These are phyloP conservation scores for Dolomedes plantarius DNA, from an alignment of 2,888 invertebrate species.

Conservation along the genomic window DNA sequence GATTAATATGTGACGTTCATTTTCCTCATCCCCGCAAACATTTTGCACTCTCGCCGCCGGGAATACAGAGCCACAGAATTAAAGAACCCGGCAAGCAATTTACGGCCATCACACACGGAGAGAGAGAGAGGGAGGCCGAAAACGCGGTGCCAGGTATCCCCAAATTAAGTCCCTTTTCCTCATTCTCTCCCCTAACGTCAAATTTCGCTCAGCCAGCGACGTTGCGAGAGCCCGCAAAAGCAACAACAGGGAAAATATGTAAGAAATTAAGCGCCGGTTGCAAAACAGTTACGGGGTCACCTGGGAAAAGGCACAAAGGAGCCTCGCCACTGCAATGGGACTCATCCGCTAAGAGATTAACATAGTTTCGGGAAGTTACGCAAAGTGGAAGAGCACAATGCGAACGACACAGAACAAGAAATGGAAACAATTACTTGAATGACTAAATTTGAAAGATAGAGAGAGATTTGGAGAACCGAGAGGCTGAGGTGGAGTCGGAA, in stretches of 20 bases:
- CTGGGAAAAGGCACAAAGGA: conserved; percentile 1
- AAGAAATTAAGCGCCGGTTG: conserved; percentile 9
- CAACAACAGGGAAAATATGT: conserved; percentile 11
- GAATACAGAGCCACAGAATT: not conserved
- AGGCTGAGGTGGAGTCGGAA: not conserved
- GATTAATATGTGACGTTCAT: not conserved
- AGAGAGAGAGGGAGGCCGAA: not conserved
- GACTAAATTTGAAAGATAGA: not conserved
- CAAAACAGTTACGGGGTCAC: conserved; percentile 4
- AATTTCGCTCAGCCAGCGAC: too few relatives aligned
- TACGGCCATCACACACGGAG: not conserved
- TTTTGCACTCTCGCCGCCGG: not conserved
- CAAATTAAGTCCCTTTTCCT: not conserved
- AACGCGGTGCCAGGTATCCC: not conserved
- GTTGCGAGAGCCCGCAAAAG: not conserved
- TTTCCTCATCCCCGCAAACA: not conserved
- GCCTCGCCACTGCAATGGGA: not conserved
- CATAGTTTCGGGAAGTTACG: conserved; percentile 10
- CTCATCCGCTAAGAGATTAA: conserved; percentile 12
- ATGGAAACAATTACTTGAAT: conserved; percentile 14
- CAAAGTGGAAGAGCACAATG: conserved; percentile 12
- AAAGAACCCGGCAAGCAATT: not conserved
- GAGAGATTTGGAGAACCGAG: not conserved
- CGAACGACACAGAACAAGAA: not conserved
- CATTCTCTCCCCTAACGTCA: not conserved